A percentile compares a stretch with the other conserved stretches of the same genome.
Evolutionary conservation across 2,888 invertebrate genomes (phyloP).

Genomic region (Caenorhabditis sinica): DNA sequence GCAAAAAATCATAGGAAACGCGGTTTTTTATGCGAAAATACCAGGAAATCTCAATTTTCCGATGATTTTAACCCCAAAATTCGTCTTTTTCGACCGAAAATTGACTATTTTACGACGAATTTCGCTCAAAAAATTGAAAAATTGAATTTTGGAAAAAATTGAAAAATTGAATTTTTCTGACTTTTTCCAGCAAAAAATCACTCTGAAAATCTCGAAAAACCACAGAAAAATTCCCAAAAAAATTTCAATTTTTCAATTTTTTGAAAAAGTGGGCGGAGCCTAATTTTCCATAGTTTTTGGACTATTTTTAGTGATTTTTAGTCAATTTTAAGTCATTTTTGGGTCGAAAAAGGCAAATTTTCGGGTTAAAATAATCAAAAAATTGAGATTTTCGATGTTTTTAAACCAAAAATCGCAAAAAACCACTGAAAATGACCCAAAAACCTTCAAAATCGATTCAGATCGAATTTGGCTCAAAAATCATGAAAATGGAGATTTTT

Average conservation of each 20-base stretch:
- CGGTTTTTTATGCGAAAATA: not conserved
- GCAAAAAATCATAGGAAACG: not conserved
- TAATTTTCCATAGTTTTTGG: no score
- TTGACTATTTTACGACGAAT: not conserved
- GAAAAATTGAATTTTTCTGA: no score
- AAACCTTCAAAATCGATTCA: not conserved
- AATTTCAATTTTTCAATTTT: not conserved
- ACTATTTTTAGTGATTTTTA: no score
- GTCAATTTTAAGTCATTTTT: no score
- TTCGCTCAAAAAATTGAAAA: no score
- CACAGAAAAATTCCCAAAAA: not conserved
- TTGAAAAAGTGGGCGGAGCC: no score
- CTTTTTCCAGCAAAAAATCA: no score
- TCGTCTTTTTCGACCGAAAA: not conserved
- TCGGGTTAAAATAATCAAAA: not conserved
- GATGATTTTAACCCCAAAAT: not conserved
- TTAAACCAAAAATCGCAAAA: not conserved
- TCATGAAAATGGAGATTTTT: not conserved
- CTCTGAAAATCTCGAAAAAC: not conserved
- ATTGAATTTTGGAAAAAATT: no score
- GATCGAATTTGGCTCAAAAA: not conserved
- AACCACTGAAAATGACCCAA: not conserved
- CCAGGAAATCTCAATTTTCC: not conserved
- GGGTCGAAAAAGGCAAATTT: not conserved
- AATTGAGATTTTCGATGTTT: not conserved